Evolutionary conservation across 2,888 invertebrate genomes (phyloP).

Genomic region (Baccha elongata): DNA sequence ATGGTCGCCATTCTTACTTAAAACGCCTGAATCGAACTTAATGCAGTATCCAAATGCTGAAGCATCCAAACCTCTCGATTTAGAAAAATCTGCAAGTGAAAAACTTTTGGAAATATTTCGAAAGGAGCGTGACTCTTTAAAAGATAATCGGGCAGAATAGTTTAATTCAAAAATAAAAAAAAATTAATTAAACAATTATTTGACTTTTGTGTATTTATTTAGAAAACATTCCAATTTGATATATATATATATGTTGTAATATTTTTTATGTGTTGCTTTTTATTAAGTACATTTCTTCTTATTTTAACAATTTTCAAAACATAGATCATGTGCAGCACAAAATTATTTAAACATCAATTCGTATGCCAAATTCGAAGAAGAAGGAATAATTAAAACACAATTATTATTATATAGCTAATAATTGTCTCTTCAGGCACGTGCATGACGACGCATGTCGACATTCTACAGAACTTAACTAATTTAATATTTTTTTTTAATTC

Average conservation of each 20-base stretch:
- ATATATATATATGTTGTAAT: constrained; percentile 35
- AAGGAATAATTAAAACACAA: constrained; percentile 40
- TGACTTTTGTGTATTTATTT: constrained; percentile 55
- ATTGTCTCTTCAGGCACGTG: constrained; percentile 42
- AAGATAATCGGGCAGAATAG: constrained; percentile 58
- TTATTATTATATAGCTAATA: constrained; percentile 42
- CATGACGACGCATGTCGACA: constrained; percentile 30
- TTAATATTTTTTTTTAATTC: constrained; percentile 10
- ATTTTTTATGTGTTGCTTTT: constrained; percentile 43
- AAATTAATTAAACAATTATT: constrained; percentile 1
- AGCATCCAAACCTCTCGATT: constrained; percentile 84
- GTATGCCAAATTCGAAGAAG: constrained; percentile 36
- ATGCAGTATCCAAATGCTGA: constrained; percentile 86
- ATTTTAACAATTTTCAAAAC: constrained; percentile 59
- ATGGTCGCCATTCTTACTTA: constrained; percentile 94
- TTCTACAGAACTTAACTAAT: constrained; percentile 21
- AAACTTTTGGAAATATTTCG: constrained; percentile 85
- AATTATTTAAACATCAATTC: constrained; percentile 49
- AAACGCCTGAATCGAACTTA: constrained; percentile 86
- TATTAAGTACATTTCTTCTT: constrained; percentile 67
- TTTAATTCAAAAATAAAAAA: background rate
- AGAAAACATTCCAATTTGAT: constrained; percentile 28
- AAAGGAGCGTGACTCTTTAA: constrained; percentile 63
- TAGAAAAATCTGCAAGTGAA: constrained; percentile 87
- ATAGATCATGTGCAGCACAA: constrained; percentile 59